Evolutionary conservation across 2,113 vertebrate species (phyloP).

Genomic region (Euleptes europaea): DNA sequence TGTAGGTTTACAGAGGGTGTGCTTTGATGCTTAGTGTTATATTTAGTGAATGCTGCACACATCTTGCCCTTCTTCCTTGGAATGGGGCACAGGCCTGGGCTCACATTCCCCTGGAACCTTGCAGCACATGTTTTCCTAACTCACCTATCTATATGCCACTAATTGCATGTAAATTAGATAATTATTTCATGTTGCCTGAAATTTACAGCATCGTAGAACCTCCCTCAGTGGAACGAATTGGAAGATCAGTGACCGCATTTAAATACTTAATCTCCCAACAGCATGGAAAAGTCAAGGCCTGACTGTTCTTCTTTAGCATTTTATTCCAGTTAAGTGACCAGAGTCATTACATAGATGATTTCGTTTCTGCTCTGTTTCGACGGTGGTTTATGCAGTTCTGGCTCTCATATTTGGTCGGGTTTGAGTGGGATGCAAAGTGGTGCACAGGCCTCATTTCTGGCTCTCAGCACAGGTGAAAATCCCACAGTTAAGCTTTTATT

Average conservation of each 20-base stretch:
- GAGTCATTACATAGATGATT: background rate
- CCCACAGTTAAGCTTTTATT: background rate
- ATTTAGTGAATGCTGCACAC: no score
- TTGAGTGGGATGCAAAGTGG: background rate
- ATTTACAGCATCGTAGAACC: background rate
- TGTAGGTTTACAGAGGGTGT: no score
- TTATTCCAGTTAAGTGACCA: background rate
- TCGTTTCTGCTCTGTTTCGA: constrained; percentile 11
- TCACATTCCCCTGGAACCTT: background rate
- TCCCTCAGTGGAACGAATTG: background rate
- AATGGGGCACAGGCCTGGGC: no score
- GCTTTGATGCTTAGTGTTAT: no score
- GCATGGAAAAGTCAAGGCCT: background rate
- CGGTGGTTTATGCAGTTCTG: background rate
- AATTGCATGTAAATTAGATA: background rate
- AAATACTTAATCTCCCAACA: background rate
- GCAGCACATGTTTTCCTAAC: background rate
- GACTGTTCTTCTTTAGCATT: background rate
- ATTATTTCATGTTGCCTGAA: background rate
- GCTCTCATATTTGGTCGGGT: background rate
- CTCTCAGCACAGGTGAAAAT: background rate
- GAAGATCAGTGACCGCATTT: background rate
- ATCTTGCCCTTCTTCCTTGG: no score
- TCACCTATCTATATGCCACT: background rate
- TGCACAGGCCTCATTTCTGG: background rate